Base-by-base conservation (phyloP, 2,888 invertebrate genomes). In the Ennomos quercinarius region DNA sequence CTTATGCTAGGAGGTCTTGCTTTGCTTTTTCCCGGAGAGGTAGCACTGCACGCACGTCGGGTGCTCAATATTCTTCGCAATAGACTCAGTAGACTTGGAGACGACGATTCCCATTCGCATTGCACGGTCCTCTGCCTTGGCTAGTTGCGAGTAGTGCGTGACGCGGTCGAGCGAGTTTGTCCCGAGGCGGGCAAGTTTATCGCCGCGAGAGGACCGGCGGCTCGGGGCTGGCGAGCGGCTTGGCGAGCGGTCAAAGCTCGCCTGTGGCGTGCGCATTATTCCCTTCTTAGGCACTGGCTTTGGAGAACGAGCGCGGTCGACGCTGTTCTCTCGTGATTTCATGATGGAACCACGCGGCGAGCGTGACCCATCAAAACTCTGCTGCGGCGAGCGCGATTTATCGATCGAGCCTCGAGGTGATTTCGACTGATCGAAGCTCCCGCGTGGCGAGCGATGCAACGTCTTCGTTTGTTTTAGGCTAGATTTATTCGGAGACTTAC, bases 21-120 rank as follows among this genome's bases (percentile, higher is more conserved):
- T 93, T 68, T 91, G 91, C 40, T 87, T 90, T 77, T 94, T 94
- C 56, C 93, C 93, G 58, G 95, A 95, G 43, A 95, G 93, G 83
- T 95, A 94, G 78, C 96, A 96, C 77, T 96, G 95, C 71, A 95
- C 95, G 86, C 96, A 96, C 34, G 95, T 95, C 46, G 95, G 95
- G 59, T 95, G 94, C 66, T 95, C 95, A 56, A 95, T 94, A 10
- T 93, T 90, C 73, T 89, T 89, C 10, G 91, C 86, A 45, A 93
- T 93, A 0, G 93, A 93, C 72, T 94, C 93, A 1, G 93, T 93
- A 2, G 93, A 93, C 66, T 93, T 93, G 0, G 93, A 88, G 0
- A 93, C 93, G 39, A 94, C 94, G 50, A 94, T 94, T 1, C 93
- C 93, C 89, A 93, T 92, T 77, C 87, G 89, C 60, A 91, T 88